phyloP scores from a whole-genome alignment of 1,140 invertebrate species.

The Zaprionus davidi region DNA sequence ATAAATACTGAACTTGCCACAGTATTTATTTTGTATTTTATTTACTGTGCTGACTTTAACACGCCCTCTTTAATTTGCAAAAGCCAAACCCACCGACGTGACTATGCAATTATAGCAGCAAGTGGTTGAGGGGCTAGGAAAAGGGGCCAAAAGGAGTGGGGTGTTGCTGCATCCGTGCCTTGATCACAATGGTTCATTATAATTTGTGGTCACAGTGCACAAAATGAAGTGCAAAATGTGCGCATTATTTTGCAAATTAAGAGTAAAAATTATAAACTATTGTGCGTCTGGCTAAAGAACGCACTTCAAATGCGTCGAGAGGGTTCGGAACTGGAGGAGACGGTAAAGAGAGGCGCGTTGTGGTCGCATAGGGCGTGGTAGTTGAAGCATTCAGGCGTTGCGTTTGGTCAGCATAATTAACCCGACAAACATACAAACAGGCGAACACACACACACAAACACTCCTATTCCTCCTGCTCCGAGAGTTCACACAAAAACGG shows the following conservation, averaged over 20 bases:
- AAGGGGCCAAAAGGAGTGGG: background rate
- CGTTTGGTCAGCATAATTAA: conserved; percentile 76
- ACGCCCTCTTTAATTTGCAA: background rate
- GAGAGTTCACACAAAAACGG: conserved; percentile 55
- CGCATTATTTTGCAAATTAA: conserved; percentile 72
- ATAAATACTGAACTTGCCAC: conserved; percentile 1
- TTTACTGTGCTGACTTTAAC: background rate
- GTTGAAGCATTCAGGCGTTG: conserved; percentile 60
- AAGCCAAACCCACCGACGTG: conserved; percentile 62
- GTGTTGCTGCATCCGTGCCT: conserved; percentile 28
- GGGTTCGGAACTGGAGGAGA: background rate
- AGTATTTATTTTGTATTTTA: background rate
- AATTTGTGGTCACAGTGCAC: conserved; percentile 72
- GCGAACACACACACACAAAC: conserved; percentile 15
- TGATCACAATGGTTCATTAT: conserved; percentile 77
- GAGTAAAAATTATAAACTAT: conserved; percentile 80
- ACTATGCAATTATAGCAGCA: conserved; percentile 60
- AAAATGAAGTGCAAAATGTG: conserved; percentile 77
- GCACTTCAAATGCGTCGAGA: conserved; percentile 31
- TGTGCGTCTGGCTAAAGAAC: conserved; percentile 32
- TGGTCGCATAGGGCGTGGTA: conserved; percentile 23
- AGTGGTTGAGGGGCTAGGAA: background rate
- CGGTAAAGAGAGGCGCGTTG: background rate
- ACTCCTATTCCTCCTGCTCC: background rate
- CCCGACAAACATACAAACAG: conserved; percentile 30